Evolutionary conservation across 1,140 invertebrate genomes (phyloP), one percentile per base, ranked within the genome.

Genomic region (Calliopsis andreniformis): DNA sequence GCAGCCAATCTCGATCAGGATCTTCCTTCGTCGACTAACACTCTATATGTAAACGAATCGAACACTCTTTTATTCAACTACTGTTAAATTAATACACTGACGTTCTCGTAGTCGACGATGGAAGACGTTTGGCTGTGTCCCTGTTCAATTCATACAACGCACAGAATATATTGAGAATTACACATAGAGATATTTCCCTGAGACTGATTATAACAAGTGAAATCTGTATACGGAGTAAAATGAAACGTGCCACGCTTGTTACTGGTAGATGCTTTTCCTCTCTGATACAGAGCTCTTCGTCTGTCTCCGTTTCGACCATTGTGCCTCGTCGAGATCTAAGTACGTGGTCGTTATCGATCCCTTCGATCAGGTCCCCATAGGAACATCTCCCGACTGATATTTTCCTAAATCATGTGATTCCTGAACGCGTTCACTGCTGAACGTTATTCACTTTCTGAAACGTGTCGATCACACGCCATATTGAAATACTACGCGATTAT

Each of bases 161-260:
- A 80, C 80, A 87, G 78, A 77, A 75, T 32, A 20, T 86, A 85
- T 86, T 71, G 79, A 85, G 79, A 87, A 89, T 39, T 90, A 90
- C 86, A 89, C 84, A 75, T 87, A 88, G 82, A 53, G 62, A 73
- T 55, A 89, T 86, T 91, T 91, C 90, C 90, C 90, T 91, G 90
- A 91, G 90, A 90, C 88, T 90, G 87, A 91, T 91, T 87, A 88
- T 87, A 91, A 89, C 84, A 76, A 88, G 85, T 87, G 71, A 89
- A 88, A 86, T 79, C 42, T 75, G 53, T 81, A 42, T 69, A 78
- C 64, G 45, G 59, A 68, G 47, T 32, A 14, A 78, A 84, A 84
- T 67, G 30, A 75, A 84, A 84, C 58, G 69, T 76, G 53, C 69
- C 14, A 61, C 42, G 58, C 23, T 43, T 2, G 16, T 14, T 58